Percentiles rank a stretch among this genome's conserved stretches.
phyloP scores from a whole-genome alignment of 2,797 vertebrate species.

The Meda fulgida region DNA sequence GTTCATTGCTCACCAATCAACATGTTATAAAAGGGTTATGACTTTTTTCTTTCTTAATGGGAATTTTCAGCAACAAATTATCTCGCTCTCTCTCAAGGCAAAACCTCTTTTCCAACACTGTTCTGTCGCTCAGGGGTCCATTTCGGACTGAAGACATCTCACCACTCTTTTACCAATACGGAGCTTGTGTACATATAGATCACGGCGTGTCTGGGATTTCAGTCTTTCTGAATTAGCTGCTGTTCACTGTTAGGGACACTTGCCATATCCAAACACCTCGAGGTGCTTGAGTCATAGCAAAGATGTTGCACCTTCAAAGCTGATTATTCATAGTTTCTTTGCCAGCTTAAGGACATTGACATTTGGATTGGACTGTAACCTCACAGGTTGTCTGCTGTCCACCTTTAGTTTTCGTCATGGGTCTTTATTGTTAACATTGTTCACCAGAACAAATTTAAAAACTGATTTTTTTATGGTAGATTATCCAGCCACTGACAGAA shows the following conservation, averaged over 20 bases:
- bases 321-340: not conserved
- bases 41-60: slow-evolving; percentile 33
- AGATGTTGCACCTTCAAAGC: not conserved
- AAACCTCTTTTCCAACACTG: not conserved
- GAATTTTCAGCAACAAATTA: slow-evolving; percentile 46
- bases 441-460: not conserved
- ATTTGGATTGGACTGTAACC: not conserved
- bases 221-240: slow-evolving; percentile 47
- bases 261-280: slow-evolving; percentile 15
- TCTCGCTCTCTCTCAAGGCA: not conserved
- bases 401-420: not conserved
- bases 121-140: slow-evolving; percentile 26
- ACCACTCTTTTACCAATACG: not conserved
- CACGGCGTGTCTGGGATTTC: not conserved
- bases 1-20: slow-evolving; percentile 44
- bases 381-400: not conserved
- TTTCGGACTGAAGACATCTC: slow-evolving; percentile 20
- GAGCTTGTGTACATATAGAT: not conserved
- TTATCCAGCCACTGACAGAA: slow-evolving; percentile 7
- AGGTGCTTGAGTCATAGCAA: slow-evolving; percentile 18
- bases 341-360: not conserved
- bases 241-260: not conserved
- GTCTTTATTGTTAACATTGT: not conserved
- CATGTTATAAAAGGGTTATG: slow-evolving; percentile 21
- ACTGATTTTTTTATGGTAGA: not conserved